Base-by-base conservation (phyloP, 2,888 invertebrate genomes). In the Drosophila tanythrix region DNA sequence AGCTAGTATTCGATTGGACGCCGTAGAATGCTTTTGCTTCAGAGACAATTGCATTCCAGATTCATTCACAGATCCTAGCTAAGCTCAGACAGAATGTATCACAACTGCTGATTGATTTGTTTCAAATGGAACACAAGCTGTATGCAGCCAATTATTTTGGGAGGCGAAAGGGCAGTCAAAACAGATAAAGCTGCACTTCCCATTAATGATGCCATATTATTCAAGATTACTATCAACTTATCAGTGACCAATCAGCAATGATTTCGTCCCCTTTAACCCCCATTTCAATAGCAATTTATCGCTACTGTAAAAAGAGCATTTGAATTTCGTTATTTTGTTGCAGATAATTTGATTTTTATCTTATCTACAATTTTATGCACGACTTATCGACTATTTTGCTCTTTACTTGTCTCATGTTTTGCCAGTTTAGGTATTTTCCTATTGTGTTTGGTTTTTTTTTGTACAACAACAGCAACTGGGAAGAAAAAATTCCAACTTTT, bases 391-490 rank as follows among this genome's bases (percentile, higher is more conserved):
- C 59, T 70, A 65, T 65, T 76, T 70, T 40, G 31, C 70, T 60
- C 64, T 46, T 46, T 25, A 15, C 56, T 71, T 71, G 75, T 82
- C 78, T 80, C 70, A 64, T 69, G 60, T 76, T 83, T 87, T 79
- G 69, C 68, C 74, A 76, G 68, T 72, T 87, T 79, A 79, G 82
- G 76, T 79, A 68, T 77, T 74, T 69, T 60, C 8, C 43, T 43
- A 60, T 35, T 64, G 21, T 66, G 33, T 38, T 50, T 53, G 46
- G 53, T 43, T 57, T 36, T 53, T 31, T 66, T 57, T 63, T 65
- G 21, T 21, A 55, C 51, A 70, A 21, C 67, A 72, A 38, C 64
- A 65, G 63, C 61, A 70, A 38, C 67, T 15, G 7, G 35, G 11
- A 31, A 36, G 36, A 61, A 51, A 82, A 55, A 79, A 74, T 71